Base-by-base conservation (phyloP, 2,113 vertebrate genomes). In the Fregetta grallaria region DNA sequence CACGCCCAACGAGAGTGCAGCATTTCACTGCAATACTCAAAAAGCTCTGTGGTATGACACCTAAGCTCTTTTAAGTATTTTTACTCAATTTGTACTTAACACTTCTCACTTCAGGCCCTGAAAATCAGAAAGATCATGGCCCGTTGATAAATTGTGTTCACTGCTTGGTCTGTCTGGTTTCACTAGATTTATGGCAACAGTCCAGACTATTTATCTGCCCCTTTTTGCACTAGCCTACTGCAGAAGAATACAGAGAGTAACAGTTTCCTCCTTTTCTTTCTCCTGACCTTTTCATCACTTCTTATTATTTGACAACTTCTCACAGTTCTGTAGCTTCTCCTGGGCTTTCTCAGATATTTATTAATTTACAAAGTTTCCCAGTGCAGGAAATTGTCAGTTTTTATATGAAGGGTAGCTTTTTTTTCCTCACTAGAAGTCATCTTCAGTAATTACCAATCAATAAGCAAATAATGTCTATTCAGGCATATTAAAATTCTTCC, bases 191-290 rank as follows among this genome's bases (percentile, higher is more conserved):
- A 9, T 36, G 29, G n/a, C 27, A 83, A 66, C 14, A 90, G 16
- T 13, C 9, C n/a, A 73, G 36, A 42, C 12, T 0, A 0, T 70
- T 36, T 29, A 5, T 32, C 42, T 11, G 15, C 21, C 30, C 12
- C 17, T 76, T 80, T 47, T 27, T 42, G 10, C 1, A 2, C 20
- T 5, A 80, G 13, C 29, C n/a, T 50, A 50, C 44, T 70, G 34
- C 3, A 84, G 30, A 63, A 15, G 26, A 93, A 91, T 19, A 42
- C 6, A 42, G 5, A 34, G 4, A 71, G 34, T 7, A 56, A 53
- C 1, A 65, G 30, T 16, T 70, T 68, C 40, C 13, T 76, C 49
- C 29, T 74, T 21, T 59, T 47, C 36, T 23, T 67, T 68, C 53
- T 81, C 30, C 45, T 49, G 52, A 82, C 25, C 30, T 76, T 65